phyloP scores from a whole-genome alignment of 2,113 vertebrate species.

The Protobothrops flavoviridis region DNA sequence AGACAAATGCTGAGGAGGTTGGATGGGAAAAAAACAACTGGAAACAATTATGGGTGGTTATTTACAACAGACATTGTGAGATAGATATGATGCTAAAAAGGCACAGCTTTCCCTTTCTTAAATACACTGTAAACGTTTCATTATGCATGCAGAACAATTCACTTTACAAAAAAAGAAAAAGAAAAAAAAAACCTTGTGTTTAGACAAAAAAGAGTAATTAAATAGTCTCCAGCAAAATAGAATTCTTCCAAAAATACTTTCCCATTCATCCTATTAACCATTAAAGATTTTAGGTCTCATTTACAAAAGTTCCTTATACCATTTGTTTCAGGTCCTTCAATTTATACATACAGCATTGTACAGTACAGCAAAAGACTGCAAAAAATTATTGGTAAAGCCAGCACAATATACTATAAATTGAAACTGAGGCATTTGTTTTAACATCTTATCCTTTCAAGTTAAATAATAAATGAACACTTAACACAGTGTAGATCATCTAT shows the following conservation, averaged over 20 bases:
- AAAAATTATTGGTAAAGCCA: slow-evolving; percentile 85
- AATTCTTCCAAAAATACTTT: slow-evolving; percentile 99
- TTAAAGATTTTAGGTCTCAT: slow-evolving; percentile 84
- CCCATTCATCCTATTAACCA: slow-evolving; percentile 95
- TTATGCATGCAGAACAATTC: slow-evolving; percentile 99
- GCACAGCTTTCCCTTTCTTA: slow-evolving; percentile 99
- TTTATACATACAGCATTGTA: slow-evolving; percentile 86
- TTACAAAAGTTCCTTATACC: slow-evolving; percentile 84
- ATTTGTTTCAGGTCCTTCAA: slow-evolving; percentile 81
- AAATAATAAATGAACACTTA: slow-evolving; percentile 77
- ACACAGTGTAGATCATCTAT: slow-evolving; percentile 66
- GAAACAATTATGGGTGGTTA: slow-evolving; percentile 86
- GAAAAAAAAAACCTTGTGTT: slow-evolving; percentile 84
- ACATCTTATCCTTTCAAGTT: slow-evolving; percentile 75
- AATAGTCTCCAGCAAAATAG: slow-evolving; percentile 99
- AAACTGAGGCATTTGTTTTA: slow-evolving; percentile 79
- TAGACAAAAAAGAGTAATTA: slow-evolving; percentile 99
- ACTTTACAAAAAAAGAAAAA: slow-evolving; percentile 90
- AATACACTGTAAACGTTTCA: slow-evolving; percentile 99
- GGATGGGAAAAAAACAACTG: slow-evolving; percentile 78
- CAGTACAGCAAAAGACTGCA: slow-evolving; percentile 84
- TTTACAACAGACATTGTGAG: slow-evolving; percentile 98
- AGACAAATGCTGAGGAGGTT: slow-evolving; percentile 56
- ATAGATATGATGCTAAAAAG: slow-evolving; percentile 98
- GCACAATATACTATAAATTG: slow-evolving; percentile 82